Evolutionary conservation across 2,888 invertebrate species (phyloP), one percentile per base, ranked within the genome.

Genomic region (Barypeithes pellucidus): DNA sequence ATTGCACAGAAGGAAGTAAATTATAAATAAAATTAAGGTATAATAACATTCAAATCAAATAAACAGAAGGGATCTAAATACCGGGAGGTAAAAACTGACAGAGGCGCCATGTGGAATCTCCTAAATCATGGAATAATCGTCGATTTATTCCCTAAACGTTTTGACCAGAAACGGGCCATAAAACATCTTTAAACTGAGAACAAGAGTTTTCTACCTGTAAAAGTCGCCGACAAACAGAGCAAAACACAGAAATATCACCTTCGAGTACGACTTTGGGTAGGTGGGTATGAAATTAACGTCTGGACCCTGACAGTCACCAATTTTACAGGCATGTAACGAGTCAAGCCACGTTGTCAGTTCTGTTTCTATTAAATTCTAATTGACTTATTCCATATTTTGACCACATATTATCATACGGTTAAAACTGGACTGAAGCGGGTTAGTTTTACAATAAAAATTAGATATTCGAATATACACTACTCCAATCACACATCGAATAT

Each of bases 101-200:
- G 41, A 69, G 69, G 69, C 69, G 69, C 69, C 69, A 69, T 52
- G 22, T 62, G 61, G 41, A 69, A 54, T 16, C 52, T 69, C 50
- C 22, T 61, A 69, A 69, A 61, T 69, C 69, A 69, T 43, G 50
- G 62, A 69, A 69, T 52, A 60, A 62, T 69, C 29, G 62, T 69
- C 69, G 69, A 69, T 62, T 69, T 69, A 62, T 62, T 69, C 29
- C 61, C 22, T 69, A 69, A 69, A 69, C 69, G 69, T 69, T 69
- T 69, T 69, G 69, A 69, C 69, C 62, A 39, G 68, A 61, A 60
- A 68, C 14, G 39, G 68, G 62, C 61, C 62, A 62, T 69, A 69
- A 69, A 69, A 54, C 69, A 69, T 20, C 47, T 61, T 39, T 7
- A 52, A 69, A 60, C 52, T 24, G 39, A 62, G 69, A 41, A 45